Evolutionary conservation across 2,797 vertebrate genomes (phyloP).

Genomic region (Muscicapa comitata): DNA sequence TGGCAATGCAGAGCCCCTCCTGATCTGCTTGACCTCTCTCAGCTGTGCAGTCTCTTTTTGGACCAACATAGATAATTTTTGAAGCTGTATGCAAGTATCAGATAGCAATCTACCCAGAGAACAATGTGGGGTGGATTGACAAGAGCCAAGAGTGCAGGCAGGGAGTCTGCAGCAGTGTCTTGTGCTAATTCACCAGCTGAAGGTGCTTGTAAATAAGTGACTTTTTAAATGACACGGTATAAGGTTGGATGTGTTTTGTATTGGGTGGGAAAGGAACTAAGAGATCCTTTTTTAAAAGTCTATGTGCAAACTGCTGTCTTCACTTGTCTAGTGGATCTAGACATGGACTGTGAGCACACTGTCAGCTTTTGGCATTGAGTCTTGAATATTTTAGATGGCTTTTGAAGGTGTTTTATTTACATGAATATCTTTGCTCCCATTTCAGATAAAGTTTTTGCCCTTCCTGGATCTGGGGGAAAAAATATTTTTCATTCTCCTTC

Average conservation of each 20-base stretch:
- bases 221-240: background rate
- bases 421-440: background rate
- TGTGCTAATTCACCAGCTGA: background rate
- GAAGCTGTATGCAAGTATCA: background rate
- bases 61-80: background rate
- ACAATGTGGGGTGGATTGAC: background rate
- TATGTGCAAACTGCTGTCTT: background rate
- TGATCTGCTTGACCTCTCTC: background rate
- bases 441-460: background rate
- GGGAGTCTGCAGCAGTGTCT: background rate
- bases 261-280: background rate
- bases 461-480: background rate
- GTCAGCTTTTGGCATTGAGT: background rate
- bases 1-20: background rate
- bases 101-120: background rate
- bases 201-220: fast-evolving
- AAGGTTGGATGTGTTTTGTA: background rate
- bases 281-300: background rate
- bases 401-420: background rate
- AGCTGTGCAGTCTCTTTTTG: constrained; percentile 42
- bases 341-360: background rate
- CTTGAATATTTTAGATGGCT: background rate
- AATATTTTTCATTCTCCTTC: background rate
- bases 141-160: background rate
- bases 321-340: background rate